A percentile compares a stretch with the other conserved stretches of the same genome.
These are phyloP conservation scores for Ceratina calcarata DNA, from an alignment of 1,140 invertebrate species.

Conservation along the genomic window DNA sequence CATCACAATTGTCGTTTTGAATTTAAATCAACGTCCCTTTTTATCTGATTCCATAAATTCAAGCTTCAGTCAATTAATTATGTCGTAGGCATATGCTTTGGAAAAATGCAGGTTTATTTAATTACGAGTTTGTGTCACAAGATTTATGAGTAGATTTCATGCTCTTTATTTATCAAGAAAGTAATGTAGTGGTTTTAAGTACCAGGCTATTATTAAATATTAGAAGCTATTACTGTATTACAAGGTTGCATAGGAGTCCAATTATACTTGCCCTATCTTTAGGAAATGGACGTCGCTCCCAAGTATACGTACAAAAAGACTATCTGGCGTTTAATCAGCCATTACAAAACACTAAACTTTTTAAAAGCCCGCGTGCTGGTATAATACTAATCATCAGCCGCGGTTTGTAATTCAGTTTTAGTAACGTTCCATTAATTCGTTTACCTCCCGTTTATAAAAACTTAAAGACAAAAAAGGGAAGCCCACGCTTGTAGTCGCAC, in stretches of 20 bases:
- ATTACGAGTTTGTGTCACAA: no score
- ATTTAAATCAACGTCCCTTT: no score
- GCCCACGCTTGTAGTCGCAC: neutral
- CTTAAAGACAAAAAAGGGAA: neutral
- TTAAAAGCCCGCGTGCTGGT: neutral
- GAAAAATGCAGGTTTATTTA: no score
- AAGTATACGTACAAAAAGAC: neutral
- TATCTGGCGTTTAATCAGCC: conserved; percentile 5
- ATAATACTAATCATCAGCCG: neutral
- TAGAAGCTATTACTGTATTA: neutral
- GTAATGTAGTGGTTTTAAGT: no score
- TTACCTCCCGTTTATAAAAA: conserved; percentile 3
- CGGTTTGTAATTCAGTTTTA: neutral
- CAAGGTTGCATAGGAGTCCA: neutral
- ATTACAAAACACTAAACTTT: neutral
- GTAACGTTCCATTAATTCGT: neutral
- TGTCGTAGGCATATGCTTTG: no score
- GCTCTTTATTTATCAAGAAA: no score
- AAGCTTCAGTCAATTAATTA: no score
- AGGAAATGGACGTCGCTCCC: neutral
- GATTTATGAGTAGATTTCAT: no score
- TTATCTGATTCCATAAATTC: no score
- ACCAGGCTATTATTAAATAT: neutral
- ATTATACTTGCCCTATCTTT: neutral
- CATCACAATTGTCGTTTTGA: no score